A percentile compares a stretch with the other conserved stretches of the same genome.
Conservation (phyloP, 2,888 invertebrate species). For the Thumatha senex region DNA sequence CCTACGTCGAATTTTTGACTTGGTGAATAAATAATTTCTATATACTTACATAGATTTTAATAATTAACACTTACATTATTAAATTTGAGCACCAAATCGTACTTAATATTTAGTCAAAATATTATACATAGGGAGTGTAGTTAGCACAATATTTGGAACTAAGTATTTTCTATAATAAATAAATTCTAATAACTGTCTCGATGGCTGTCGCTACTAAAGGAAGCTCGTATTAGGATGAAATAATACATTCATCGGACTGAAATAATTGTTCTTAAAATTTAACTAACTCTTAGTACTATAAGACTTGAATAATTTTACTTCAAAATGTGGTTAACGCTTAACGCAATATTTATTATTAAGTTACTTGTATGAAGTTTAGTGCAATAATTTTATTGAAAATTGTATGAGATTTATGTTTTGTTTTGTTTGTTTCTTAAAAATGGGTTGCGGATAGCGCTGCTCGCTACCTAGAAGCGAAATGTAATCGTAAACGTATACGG, state of each 20-base stretch:
- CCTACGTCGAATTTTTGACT: slow-evolving; percentile 45
- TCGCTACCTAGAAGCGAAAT: too few species aligned
- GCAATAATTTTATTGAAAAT: slow-evolving; percentile 81
- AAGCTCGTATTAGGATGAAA: slow-evolving; percentile 65
- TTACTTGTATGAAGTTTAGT: slow-evolving; percentile 77
- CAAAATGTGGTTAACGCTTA: slow-evolving; percentile 74
- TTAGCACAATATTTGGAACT: slow-evolving; percentile 62
- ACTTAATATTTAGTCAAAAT: slow-evolving; percentile 83
- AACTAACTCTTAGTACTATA: slow-evolving; percentile 70
- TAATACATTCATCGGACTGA: slow-evolving; percentile 76
- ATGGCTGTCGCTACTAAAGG: slow-evolving; percentile 53
- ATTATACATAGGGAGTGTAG: slow-evolving; percentile 61
- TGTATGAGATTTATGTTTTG: slow-evolving; percentile 78
- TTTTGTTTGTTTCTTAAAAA: slow-evolving; percentile 68
- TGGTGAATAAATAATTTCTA: slow-evolving; percentile 76
- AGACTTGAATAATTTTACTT: slow-evolving; percentile 72
- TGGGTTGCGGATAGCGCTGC: slow-evolving; percentile 41
- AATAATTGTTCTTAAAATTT: slow-evolving; percentile 67
- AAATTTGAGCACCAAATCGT: slow-evolving; percentile 83
- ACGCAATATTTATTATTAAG: slow-evolving; percentile 82
- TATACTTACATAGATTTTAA: slow-evolving; percentile 70
- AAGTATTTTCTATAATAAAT: slow-evolving; percentile 53
- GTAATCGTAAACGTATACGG: too few species aligned
- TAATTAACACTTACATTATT: slow-evolving; percentile 77
- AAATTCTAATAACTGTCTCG: slow-evolving; percentile 60